Conservation (phyloP, 2,113 vertebrate species). For the Puntigrus tetrazona region DNA sequence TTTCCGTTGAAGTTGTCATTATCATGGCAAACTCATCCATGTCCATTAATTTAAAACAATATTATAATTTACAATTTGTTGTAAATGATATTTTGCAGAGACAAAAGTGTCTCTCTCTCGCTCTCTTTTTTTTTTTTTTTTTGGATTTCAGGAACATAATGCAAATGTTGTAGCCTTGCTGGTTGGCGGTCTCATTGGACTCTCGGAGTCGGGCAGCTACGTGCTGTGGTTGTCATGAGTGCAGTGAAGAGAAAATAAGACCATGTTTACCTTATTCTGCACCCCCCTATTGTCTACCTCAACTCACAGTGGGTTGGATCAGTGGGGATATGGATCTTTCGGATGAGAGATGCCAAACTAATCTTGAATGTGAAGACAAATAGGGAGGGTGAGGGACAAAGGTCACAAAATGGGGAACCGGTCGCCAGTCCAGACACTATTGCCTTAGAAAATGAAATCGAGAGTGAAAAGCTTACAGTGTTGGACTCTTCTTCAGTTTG, state of each 20-base stretch:
- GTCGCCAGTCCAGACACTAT: background rate
- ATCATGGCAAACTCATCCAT: background rate
- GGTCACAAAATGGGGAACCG: background rate
- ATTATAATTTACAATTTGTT: background rate
- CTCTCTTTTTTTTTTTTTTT: too few species aligned
- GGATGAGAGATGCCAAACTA: conserved; percentile 31
- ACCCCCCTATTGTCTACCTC: conserved; percentile 17
- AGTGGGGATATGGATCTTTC: conserved; percentile 22
- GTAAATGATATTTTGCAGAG: background rate
- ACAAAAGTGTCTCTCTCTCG: background rate
- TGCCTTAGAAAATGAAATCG: background rate
- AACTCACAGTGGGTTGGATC: conserved; percentile 43
- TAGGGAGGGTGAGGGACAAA: background rate
- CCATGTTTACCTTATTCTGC: conserved; percentile 5
- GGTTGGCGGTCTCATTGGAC: conserved; percentile 30
- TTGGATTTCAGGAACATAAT: conserved; percentile 1
- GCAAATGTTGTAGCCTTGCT: background rate
- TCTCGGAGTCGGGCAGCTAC: conserved; percentile 8
- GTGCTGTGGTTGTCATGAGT: conserved; percentile 50
- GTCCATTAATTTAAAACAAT: background rate
- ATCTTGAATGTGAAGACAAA: conserved; percentile 36
- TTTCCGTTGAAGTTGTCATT: background rate
- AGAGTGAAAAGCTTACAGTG: background rate
- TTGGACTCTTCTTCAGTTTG: background rate
- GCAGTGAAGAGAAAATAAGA: conserved; percentile 49